Conservation (phyloP, 2,113 vertebrate genomes). For the Columbina picui region DNA sequence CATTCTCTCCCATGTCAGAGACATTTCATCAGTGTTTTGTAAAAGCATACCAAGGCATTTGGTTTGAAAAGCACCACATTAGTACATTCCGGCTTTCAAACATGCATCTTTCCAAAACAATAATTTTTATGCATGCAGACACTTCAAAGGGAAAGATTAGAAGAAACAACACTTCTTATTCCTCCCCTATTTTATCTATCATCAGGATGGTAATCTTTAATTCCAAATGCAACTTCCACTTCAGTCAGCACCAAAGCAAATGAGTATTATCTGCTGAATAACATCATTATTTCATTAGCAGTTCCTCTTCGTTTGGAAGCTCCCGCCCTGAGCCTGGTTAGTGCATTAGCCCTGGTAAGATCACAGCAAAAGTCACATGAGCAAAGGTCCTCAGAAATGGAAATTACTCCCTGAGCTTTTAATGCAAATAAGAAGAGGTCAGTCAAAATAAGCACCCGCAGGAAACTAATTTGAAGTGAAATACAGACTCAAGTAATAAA, state of each 20-base stretch:
- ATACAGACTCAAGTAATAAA: neutral
- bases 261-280: neutral
- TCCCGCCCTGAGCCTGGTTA: neutral
- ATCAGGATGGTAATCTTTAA: neutral
- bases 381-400: neutral
- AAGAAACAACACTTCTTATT: neutral
- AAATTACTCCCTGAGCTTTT: neutral
- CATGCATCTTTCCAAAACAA: neutral
- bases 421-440: conserved; percentile 4
- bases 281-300: neutral
- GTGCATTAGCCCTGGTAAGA: neutral
- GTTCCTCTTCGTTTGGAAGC: neutral
- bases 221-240: neutral
- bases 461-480: conserved; percentile 6
- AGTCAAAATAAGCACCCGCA: neutral
- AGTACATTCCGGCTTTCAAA: neutral
- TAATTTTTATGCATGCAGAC: neutral
- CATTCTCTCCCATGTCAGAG: neutral
- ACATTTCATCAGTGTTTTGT: neutral
- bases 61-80: neutral
- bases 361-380: neutral
- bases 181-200: neutral
- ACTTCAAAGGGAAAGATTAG: conserved; percentile 18
- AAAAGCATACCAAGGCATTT: neutral
- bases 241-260: neutral